phyloP scores from a whole-genome alignment of 37 sponge, comb jelly and placozoan species.

The Tethya wilhelma region DNA sequence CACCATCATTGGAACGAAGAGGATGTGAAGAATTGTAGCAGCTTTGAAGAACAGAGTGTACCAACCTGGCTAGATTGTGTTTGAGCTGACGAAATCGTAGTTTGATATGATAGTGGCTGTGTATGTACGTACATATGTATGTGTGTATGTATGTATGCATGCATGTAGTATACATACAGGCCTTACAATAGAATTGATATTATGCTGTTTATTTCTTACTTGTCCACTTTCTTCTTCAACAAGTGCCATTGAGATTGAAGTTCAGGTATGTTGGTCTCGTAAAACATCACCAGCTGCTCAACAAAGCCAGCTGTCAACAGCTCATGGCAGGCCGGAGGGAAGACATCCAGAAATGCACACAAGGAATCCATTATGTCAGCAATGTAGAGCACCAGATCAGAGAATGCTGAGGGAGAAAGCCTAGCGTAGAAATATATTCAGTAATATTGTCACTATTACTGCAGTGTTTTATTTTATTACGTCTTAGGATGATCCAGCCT shows the following conservation, averaged over 20 bases:
- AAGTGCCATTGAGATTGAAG: constrained; percentile 54
- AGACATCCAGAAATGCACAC: constrained; percentile 25
- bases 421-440: not conserved
- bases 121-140: no score
- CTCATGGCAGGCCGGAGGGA: constrained; percentile 21
- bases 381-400: constrained; percentile 25
- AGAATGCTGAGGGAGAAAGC: constrained; percentile 13
- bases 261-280: constrained; percentile 28
- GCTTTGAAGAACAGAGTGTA: constrained; percentile 19
- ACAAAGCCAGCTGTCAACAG: constrained; percentile 15
- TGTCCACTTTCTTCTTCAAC: not conserved
- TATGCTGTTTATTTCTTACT: no score
- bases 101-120: constrained; percentile 17
- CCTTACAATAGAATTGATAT: no score
- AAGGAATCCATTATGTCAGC: constrained; percentile 38
- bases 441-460: no score
- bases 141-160: no score
- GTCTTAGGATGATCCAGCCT: no score
- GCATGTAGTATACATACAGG: constrained; percentile 5
- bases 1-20: no score
- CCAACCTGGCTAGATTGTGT: constrained; percentile 33
- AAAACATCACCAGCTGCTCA: constrained; percentile 43
- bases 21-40: constrained; percentile 7
- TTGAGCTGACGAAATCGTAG: constrained; percentile 39
- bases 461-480: no score